A percentile compares a stretch with the other conserved stretches of the same genome.
Evolutionary conservation across 1,140 invertebrate genomes (phyloP).

Genomic region (Zaprionus gabonicus): DNA sequence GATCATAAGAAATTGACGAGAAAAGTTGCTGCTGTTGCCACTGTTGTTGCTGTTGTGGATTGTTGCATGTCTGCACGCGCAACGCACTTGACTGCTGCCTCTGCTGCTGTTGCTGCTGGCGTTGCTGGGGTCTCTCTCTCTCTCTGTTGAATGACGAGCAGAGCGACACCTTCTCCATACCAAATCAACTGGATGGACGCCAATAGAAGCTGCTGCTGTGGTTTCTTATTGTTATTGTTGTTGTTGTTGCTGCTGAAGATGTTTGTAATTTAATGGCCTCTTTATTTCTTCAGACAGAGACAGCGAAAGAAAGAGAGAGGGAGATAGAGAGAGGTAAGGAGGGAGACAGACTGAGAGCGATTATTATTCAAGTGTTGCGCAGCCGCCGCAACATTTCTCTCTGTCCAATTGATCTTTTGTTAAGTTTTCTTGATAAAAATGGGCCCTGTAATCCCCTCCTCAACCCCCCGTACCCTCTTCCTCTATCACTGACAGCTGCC

Average conservation of each 20-base stretch:
- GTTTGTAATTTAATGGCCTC: constrained; percentile 66
- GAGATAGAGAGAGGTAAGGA: background rate
- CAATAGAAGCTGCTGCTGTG: constrained; percentile 58
- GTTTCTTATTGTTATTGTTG: constrained; percentile 10
- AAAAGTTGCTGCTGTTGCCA: constrained; percentile 35
- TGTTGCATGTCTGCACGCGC: constrained; percentile 66
- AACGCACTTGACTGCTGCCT: constrained; percentile 35
- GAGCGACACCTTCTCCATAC: constrained; percentile 62
- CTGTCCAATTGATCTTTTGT: constrained; percentile 67
- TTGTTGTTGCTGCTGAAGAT: constrained; percentile 39
- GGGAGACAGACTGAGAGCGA: constrained; percentile 7
- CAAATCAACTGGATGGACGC: constrained; percentile 46
- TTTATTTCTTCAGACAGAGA: constrained; percentile 29
- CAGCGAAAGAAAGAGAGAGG: background rate
- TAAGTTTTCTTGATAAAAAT: constrained; percentile 56
- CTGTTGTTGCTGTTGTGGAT: constrained; percentile 26
- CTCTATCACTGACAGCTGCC: background rate
- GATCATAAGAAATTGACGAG: constrained; percentile 51
- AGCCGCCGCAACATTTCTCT: constrained; percentile 64
- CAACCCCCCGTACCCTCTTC: background rate
- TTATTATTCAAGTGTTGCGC: constrained; percentile 65
- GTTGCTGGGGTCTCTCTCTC: constrained; percentile 28
- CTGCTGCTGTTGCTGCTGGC: constrained; percentile 17
- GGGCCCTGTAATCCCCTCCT: constrained; percentile 23
- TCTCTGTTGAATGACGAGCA: constrained; percentile 53